Percentiles rank a stretch among this genome's conserved stretches.
Evolutionary conservation across 1,140 invertebrate genomes (phyloP).

Genomic region (Platyscapa corneri): DNA sequence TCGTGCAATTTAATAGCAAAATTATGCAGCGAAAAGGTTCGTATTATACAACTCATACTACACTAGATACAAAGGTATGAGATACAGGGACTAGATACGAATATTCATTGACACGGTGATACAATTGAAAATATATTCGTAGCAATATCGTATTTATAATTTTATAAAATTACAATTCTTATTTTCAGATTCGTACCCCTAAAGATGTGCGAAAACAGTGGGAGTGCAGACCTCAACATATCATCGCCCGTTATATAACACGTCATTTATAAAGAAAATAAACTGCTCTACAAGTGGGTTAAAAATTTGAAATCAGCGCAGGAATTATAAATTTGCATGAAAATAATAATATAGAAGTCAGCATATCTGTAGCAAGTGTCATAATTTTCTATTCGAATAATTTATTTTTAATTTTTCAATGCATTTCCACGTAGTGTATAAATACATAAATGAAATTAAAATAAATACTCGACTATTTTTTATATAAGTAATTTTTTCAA

Average conservation of each 20-base stretch:
- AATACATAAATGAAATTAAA: too few species aligned
- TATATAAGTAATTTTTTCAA: too few species aligned
- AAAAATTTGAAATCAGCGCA: background rate
- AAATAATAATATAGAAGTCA: background rate
- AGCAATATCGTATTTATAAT: background rate
- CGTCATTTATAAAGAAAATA: constrained; percentile 33
- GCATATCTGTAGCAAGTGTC: background rate
- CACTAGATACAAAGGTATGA: too few species aligned
- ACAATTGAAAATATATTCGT: too few species aligned
- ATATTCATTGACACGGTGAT: too few species aligned
- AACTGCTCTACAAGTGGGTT: background rate
- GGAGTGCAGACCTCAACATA: constrained; percentile 41
- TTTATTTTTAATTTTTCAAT: background rate
- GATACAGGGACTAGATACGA: too few species aligned
- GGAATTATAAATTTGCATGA: background rate
- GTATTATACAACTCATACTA: too few species aligned
- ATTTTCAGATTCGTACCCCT: constrained; percentile 82
- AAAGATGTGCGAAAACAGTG: constrained; percentile 82
- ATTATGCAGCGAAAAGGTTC: too few species aligned
- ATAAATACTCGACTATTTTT: too few species aligned
- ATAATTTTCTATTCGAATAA: background rate
- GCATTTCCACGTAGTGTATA: too few species aligned
- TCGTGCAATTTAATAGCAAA: too few species aligned
- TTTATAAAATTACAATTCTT: constrained; percentile 10
- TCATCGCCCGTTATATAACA: constrained; percentile 30